Base-by-base conservation (phyloP, 2,888 invertebrate genomes). In the Unio pictorum region DNA sequence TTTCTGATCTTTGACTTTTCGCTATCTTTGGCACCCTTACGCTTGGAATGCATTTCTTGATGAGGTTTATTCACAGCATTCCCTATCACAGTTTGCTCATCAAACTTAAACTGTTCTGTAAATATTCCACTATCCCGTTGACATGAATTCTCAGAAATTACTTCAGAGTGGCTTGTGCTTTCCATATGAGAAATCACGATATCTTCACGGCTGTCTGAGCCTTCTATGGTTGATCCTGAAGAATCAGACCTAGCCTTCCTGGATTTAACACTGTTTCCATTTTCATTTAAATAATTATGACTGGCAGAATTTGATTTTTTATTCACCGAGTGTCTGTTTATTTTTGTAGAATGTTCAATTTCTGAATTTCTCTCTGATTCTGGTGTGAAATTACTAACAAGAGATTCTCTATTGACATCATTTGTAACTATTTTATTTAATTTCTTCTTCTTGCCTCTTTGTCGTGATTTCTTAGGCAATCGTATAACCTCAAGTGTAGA, bases 401-500 rank as follows among this genome's bases (percentile, higher is more conserved):
- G 45, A 45, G 45, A 45, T 45, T 45, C 45, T 45, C 45, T 4
- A 45, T 11, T 11, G 11, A 45, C 45, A 45, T 45, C 45, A 45
- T 45, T 45, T 45, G 45, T 45, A 11, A 1, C 11, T 45, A 45
- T 45, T 45, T 45, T 45, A 11, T 45, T 45, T 45, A 45, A 45
- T 45, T 11, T 45, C 66, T 70, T 74, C 59, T 70, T 77, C 23
- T 67, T 59, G 64, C 68, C 73, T 17, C 70, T 69, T 15, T 68
- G 64, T 57, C 69, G 70, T 11, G 73, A 71, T 68, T 73, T 74
- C 45, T 70, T 77, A 20, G 67, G 67, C 18, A 75, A 34, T 34
- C 71, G 64, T 45, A 77, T 75, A 8, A 77, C 73, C 55, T 77
- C 77, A 7, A 77, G 54, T 15, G 66, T 66, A 11, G 64, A 20